Evolutionary conservation across 2,797 vertebrate genomes (phyloP).

Genomic region (Fistularia commersonii): DNA sequence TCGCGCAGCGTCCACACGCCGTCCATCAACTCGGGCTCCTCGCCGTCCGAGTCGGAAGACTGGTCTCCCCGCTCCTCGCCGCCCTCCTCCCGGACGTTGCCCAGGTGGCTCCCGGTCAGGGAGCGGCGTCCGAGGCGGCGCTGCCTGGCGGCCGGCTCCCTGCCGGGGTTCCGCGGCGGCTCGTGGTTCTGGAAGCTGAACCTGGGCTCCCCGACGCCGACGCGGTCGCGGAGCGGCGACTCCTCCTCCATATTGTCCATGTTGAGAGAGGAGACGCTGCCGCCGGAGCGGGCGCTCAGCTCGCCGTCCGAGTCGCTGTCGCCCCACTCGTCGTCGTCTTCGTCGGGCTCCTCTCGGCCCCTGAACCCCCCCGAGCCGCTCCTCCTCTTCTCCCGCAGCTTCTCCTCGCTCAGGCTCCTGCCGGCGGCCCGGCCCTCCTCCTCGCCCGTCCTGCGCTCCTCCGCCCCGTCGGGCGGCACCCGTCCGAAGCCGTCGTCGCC

Average conservation of each 20-base stretch:
- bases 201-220: conserved; percentile 60
- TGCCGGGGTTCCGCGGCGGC: conserved; percentile 1
- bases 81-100: conserved; percentile 37
- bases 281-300: conserved; percentile 81
- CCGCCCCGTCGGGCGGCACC: conserved; percentile 89
- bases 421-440: conserved; percentile 44
- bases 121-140: conserved; percentile 27
- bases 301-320: conserved; percentile 86
- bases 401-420: conserved; percentile 51
- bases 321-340: conserved; percentile 49
- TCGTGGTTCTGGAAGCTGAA: conserved; percentile 9
- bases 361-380: too few relatives aligned
- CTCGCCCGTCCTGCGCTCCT: conserved; percentile 76
- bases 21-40: conserved; percentile 78
- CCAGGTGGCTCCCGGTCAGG: conserved; percentile 17
- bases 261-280: conserved; percentile 81
- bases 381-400: conserved; percentile 52
- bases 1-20: conserved; percentile 87
- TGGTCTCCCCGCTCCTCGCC: conserved; percentile 13
- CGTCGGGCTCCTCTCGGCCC: too few relatives aligned
- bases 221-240: conserved; percentile 56
- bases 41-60: conserved; percentile 68
- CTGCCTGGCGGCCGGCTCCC: background rate
- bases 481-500: conserved; percentile 78
- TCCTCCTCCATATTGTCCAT: conserved; percentile 71